Percentiles rank a stretch among this genome's conserved stretches.
Conservation (phyloP, 1,140 invertebrate species). For the Antheraea mylitta region DNA sequence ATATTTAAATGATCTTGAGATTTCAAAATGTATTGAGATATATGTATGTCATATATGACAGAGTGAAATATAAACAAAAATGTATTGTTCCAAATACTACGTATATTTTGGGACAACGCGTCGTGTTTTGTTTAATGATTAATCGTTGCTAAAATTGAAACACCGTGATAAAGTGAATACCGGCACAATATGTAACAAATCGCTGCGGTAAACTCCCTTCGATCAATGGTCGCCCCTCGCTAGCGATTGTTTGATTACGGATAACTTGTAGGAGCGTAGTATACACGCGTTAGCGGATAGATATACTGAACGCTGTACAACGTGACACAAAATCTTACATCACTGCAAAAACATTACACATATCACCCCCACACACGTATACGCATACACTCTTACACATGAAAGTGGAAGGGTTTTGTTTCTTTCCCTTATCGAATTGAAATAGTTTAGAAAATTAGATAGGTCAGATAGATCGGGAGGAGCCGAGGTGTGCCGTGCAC, state of each 20-base stretch:
- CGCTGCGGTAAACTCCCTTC: slow-evolving; percentile 23
- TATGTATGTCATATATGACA: background rate
- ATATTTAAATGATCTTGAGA: no score
- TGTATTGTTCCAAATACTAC: background rate
- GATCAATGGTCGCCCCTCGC: slow-evolving; percentile 14
- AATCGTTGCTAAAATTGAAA: slow-evolving; percentile 39
- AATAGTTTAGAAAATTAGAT: no score
- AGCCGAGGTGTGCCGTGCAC: no score
- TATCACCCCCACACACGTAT: no score
- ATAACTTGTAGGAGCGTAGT: background rate
- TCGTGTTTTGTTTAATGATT: slow-evolving; percentile 33
- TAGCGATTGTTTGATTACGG: slow-evolving; percentile 25
- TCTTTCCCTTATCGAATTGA: no score
- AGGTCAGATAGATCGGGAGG: no score
- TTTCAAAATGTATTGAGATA: no score
- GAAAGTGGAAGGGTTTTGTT: no score
- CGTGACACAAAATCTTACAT: no score
- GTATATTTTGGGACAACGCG: background rate
- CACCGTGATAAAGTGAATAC: slow-evolving; percentile 37
- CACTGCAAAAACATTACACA: no score
- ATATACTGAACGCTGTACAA: no score
- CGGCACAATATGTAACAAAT: slow-evolving; percentile 36
- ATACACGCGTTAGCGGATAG: background rate
- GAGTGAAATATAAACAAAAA: background rate
- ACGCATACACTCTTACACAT: no score